Conservation (phyloP, 2,797 vertebrate species). For the Clarias laeviceps region DNA sequence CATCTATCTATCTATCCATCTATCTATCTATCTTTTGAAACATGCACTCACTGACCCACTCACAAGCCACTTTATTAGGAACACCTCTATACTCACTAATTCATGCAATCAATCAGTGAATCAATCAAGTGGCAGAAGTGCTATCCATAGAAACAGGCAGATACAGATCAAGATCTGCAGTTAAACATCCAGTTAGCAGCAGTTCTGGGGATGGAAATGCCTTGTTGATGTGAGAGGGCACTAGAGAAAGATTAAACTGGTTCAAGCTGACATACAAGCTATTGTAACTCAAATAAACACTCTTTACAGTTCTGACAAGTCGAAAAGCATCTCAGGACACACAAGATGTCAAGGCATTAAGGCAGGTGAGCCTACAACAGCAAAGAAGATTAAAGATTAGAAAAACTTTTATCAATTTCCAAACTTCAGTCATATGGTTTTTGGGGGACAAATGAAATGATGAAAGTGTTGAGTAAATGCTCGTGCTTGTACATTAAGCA, state of each 20-base stretch:
- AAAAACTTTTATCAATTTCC: neutral
- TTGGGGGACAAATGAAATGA: neutral
- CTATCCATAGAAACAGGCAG: neutral
- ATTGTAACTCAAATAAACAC: neutral
- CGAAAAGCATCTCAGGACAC: neutral
- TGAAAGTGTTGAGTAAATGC: neutral
- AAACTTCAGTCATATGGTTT: neutral
- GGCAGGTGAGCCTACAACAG: neutral
- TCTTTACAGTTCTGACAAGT: neutral
- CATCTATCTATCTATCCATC: slow-evolving; percentile 5
- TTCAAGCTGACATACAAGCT: neutral
- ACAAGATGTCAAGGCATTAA: neutral
- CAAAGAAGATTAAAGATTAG: no score
- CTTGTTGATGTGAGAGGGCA: no score
- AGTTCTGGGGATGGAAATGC: neutral
- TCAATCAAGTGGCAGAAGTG: neutral
- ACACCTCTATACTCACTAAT: neutral
- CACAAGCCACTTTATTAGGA: neutral
- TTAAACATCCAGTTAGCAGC: neutral
- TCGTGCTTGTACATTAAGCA: neutral
- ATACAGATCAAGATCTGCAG: neutral
- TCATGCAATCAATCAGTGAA: neutral
- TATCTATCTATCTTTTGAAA: neutral
- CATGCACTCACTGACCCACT: neutral
- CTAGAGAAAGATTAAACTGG: neutral